Evolutionary conservation across 2,888 invertebrate genomes (phyloP), one percentile per base, ranked within the genome.

Genomic region (Neoitamus cyanurus): DNA sequence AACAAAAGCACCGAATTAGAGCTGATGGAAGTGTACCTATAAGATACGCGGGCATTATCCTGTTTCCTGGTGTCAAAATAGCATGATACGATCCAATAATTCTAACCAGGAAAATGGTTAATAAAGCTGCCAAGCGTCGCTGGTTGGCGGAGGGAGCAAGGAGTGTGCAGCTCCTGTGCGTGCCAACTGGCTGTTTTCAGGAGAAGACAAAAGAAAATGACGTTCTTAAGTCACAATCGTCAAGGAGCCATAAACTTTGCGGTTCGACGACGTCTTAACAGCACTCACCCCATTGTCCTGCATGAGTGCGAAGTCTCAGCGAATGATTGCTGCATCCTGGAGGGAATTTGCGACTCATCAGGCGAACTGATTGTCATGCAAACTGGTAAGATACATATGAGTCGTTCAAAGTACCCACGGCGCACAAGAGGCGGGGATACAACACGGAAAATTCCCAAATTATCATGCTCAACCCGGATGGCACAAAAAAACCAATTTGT

Each of bases 401-500:
- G 31, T 20, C 36, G 9, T 9, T 73, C 36, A 15, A 36, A n/a
- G 15, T n/a, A 42, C 42, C 42, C 30, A 31, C 5, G 2, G 3
- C 7, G 15, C 30, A 15, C 9, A 5, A 9, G 30, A 11, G 28
- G 30, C 15, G 34, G 68, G 25, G 5, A 31, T 72, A 72, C 30
- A n/a, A 30, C 30, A 31, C 31, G 34, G 15, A 34, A 34, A 34
- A 72, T 31, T 6, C 4, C 30, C 30, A n/a, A 72, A 31, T 15
- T 30, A 72, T 31, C 30, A 31, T 72, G 15, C 36, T 73, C n/a
- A 15, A 36, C 31, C 36, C 58, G 28, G 30, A 34, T 15, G 75
- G 37, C 34, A 82, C 68, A 69, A n/a, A 36, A 58, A 84, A 84
- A 83, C 85, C 84, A 84, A 85, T 85, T 85, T 85, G 69, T 68